A percentile compares a stretch with the other conserved stretches of the same genome.
These are phyloP conservation scores for Acleris cristana DNA, from an alignment of 2,888 invertebrate genomes.

Conservation along the genomic window DNA sequence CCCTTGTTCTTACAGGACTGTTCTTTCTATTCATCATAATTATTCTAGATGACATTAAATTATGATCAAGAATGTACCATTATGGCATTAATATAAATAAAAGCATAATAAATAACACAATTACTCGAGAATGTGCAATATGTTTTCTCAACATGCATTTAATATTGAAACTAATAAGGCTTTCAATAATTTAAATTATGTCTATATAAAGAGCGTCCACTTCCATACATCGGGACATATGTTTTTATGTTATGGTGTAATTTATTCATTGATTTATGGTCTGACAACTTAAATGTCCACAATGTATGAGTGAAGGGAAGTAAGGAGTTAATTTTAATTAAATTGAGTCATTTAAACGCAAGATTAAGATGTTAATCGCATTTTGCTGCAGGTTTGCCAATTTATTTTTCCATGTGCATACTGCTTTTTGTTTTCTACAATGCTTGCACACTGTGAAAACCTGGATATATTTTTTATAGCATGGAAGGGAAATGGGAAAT, in stretches of 20 bases:
- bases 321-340: neutral
- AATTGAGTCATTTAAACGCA: too few species aligned
- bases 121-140: slow-evolving; percentile 41
- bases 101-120: slow-evolving; percentile 30
- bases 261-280: slow-evolving; percentile 28
- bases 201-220: slow-evolving; percentile 41
- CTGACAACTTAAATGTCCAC: slow-evolving; percentile 1
- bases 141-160: slow-evolving; percentile 37
- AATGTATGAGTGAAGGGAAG: neutral
- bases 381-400: too few species aligned
- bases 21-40: too few species aligned
- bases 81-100: neutral
- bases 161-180: slow-evolving; percentile 41
- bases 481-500: too few species aligned
- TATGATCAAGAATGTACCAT: neutral
- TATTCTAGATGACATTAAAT: neutral
- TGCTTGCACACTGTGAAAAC: too few species aligned
- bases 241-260: slow-evolving; percentile 21
- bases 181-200: slow-evolving; percentile 39
- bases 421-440: too few species aligned
- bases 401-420: too few species aligned
- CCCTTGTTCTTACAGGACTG: too few species aligned
- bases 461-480: too few species aligned
- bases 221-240: slow-evolving; percentile 37
- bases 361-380: too few species aligned